Evolutionary conservation across 2,797 vertebrate genomes (phyloP), one percentile per base, ranked within the genome.

Genomic region (Cyprinodon diabolis): DNA sequence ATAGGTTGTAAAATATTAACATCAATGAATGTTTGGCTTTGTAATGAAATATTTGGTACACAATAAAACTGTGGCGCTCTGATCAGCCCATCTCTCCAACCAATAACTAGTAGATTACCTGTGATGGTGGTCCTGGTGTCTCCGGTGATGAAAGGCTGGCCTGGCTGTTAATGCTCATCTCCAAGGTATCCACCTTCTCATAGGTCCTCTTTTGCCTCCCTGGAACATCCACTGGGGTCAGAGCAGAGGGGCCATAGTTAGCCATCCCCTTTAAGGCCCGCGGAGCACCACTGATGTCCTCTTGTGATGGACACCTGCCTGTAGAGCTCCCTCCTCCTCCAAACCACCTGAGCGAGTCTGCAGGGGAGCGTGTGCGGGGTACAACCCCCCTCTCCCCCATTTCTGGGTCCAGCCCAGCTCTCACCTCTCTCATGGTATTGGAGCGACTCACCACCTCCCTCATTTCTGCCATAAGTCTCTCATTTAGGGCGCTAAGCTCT

Each of bases 391-490:
- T 91, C 76, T 95, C 96, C 23, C 93, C 90, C 68, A 94, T 90
- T 45, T 96, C 93, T 0, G 92, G 87, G 78, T 96, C 94, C 3
- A 95, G 89, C 58, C 95, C 91, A 0, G 87, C 91, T 77, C 92
- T 95, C 54, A 90, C 90, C 91, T 95, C 96, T 80, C 95, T 94
- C 94, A 93, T 93, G 30, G 94, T 95, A 84, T 95, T 95, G n/a
- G 96, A 96, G 78, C 95, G 96, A 80, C 95, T 94, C 45, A 97
- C 96, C 75, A 96, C 96, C 48, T 95, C 95, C 71, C 96, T 95
- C 96, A 98, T 97, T 89, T 98, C 97, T 0, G 96, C 96, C 57
- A 97, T 96, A 72, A 98, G 92, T 84, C 95, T 96, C 74, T 98
- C 96, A 0, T 97, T 97, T 72, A 97, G 92, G 75, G 94, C 94